Percentiles rank a stretch among this genome's conserved stretches.
These are phyloP conservation scores for Folsomia candida DNA, from an alignment of 2,888 invertebrate species.

Conservation along the genomic window DNA sequence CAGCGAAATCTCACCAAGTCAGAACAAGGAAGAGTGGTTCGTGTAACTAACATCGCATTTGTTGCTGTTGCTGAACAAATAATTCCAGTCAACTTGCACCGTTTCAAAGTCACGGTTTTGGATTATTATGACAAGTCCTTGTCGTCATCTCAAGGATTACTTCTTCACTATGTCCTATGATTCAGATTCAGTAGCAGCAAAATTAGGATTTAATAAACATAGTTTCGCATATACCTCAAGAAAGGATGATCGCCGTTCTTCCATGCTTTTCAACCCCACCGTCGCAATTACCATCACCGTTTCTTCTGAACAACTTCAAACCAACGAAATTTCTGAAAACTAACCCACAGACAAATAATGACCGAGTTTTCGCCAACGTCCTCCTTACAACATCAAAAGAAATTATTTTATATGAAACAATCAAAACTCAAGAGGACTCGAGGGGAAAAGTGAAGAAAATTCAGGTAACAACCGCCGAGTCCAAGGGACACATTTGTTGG, in stretches of 20 bases:
- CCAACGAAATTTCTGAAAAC: too few species aligned
- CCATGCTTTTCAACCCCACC: constrained; percentile 2
- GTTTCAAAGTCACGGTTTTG: neutral
- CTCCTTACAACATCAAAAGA: too few species aligned
- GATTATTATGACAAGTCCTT: neutral
- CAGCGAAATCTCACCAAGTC: constrained; percentile 51
- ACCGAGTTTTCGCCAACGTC: neutral
- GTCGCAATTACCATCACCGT: neutral
- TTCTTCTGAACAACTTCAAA: neutral
- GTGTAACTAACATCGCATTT: constrained; percentile 36
- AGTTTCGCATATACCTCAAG: neutral
- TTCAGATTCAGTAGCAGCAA: neutral
- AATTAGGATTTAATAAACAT: neutral
- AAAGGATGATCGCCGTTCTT: constrained; percentile 11
- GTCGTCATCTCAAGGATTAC: neutral
- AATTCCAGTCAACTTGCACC: neutral
- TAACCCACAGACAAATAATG: too few species aligned
- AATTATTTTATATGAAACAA: too few species aligned
- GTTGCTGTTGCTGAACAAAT: neutral
- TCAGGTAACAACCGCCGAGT: too few species aligned
- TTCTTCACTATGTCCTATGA: too few species aligned
- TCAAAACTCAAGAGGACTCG: too few species aligned
- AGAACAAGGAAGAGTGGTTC: constrained; percentile 51
- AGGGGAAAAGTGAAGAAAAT: too few species aligned
- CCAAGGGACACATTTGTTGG: too few species aligned